Conservation (phyloP, 2,888 invertebrate genomes). For the Gnatocerus cornutus region DNA sequence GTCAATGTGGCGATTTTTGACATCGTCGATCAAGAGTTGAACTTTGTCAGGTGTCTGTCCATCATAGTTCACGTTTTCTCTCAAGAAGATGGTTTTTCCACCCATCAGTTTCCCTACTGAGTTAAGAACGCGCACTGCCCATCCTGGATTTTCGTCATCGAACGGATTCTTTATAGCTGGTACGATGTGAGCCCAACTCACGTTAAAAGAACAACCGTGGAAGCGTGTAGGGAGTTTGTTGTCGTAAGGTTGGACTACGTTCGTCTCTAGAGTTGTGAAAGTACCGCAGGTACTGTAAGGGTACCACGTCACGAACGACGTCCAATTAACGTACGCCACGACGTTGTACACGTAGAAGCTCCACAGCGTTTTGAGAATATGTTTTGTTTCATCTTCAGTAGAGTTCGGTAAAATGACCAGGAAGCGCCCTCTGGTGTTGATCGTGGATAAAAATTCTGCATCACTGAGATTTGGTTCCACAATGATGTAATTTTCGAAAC, state of each 20-base stretch:
- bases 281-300: conserved; percentile 21
- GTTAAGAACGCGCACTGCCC: background rate
- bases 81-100: background rate
- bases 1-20: too few relatives aligned
- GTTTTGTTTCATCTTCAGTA: background rate
- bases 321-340: conserved; percentile 18
- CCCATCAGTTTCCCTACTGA: background rate
- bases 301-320: conserved; percentile 34
- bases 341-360: conserved; percentile 30
- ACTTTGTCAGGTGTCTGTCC: too few relatives aligned
- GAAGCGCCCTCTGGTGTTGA: conserved; percentile 9
- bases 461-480: background rate
- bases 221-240: conserved; percentile 2
- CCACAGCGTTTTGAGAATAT: conserved; percentile 16
- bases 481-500: background rate
- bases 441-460: background rate
- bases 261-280: conserved; percentile 4
- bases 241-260: background rate
- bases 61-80: background rate
- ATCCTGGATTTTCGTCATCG: background rate
- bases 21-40: too few relatives aligned
- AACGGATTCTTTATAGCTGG: background rate
- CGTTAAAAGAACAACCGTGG: background rate
- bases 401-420: conserved; percentile 3
- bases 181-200: background rate